Base-by-base conservation (phyloP, 2,888 invertebrate genomes). In the Drosophila demipolita region DNA sequence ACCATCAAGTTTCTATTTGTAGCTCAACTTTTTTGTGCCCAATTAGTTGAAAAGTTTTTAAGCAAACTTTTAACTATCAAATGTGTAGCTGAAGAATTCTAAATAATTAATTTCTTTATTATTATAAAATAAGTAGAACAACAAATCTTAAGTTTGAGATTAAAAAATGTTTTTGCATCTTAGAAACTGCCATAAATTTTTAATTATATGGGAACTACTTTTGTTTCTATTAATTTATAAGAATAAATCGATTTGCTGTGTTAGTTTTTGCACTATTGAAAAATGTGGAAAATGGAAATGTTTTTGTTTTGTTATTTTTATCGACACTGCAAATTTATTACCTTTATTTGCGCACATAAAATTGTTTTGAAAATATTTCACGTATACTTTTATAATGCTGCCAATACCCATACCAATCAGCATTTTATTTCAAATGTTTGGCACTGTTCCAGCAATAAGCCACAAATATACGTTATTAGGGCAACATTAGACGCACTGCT, bases 381-480 rank as follows among this genome's bases (percentile, higher is more conserved):
- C 58, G 36, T 66, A 67, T 59, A 55, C 26, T 33, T 38, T 53
- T 53, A 20, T 60, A 8, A 15, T 53, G 7, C 38, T 29, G 36
- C 8, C 8, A 29, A 29, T 9, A 52, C 29, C 36, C 9, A 20
- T 15, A 2, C 20, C 32, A 36, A 49, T 17, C 48, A 60, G n/a
- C 20, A 17, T 4, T 73, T 42, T 20, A 48, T 53, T 33, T 59
- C 40, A 58, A 57, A 62, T 32, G 26, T 23, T 40, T 62, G 45
- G 50, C 65, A 48, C 60, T 33, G 45, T 42, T 23, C 62, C 62
- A 52, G 40, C 53, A 66, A 78, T 82, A 58, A 72, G 78, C 90
- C 87, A 74, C 90, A 87, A 87, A 90, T 90, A 75, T 76, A 67
- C 74, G 80, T 82, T 89, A 87, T 85, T 84, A 91, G 82, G 80